phyloP scores from a whole-genome alignment of 2,888 invertebrate species.

The Sinopyrophorus schimmeli region DNA sequence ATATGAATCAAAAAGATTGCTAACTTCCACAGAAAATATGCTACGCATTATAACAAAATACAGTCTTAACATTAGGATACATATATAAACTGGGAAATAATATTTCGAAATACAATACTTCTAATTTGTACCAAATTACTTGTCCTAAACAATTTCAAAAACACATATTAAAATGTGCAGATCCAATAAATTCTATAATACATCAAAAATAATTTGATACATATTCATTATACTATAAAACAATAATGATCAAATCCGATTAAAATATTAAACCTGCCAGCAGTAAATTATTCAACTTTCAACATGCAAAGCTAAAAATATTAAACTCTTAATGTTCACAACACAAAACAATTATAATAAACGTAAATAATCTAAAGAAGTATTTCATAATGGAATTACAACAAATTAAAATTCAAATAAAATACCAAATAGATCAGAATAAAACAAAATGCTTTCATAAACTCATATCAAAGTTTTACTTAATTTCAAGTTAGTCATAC shows the following conservation, averaged over 20 bases:
- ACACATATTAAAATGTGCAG: conserved; percentile 3
- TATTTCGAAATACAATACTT: conserved; percentile 1
- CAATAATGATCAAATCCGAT: conserved; percentile 36
- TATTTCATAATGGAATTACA: conserved; percentile 15
- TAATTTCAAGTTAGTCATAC: conserved; percentile 5
- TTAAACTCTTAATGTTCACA: conserved; percentile 33
- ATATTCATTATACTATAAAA: conserved; percentile 24
- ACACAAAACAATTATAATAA: conserved; percentile 31
- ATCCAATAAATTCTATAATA: conserved; percentile 13
- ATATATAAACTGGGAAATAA: conserved; percentile 12
- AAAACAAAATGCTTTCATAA: conserved; percentile 9
- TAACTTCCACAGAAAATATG: conserved; percentile 22
- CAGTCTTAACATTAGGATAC: conserved; percentile 39
- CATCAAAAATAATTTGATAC: conserved; percentile 30
- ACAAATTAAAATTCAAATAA: conserved; percentile 14
- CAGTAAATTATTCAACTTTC: conserved; percentile 38
- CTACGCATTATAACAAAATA: conserved; percentile 30
- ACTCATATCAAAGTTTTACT: conserved; percentile 8
- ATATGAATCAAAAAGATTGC: conserved; percentile 28
- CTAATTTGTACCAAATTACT: neutral
- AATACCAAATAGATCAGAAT: conserved; percentile 19
- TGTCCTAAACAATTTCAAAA: neutral
- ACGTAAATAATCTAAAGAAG: conserved; percentile 19
- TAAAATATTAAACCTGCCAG: conserved; percentile 44
- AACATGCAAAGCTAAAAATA: conserved; percentile 36